A percentile compares a stretch with the other conserved stretches of the same genome.
Evolutionary conservation across 1,140 invertebrate genomes (phyloP).

Genomic region (Ostrea edulis): DNA sequence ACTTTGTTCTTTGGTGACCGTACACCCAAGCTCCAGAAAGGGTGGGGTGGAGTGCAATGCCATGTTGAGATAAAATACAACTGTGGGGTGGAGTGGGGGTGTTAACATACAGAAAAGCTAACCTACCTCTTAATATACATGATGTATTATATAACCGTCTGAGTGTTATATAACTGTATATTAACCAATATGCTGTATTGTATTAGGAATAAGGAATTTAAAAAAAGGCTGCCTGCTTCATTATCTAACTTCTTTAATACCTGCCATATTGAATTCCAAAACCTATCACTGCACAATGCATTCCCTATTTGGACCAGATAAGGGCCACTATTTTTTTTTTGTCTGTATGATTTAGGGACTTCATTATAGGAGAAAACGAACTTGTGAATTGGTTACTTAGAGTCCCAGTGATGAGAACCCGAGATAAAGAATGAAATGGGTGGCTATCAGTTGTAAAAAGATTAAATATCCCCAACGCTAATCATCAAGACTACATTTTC

Average conservation of each 20-base stretch:
- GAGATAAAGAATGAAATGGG: neutral
- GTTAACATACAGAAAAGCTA: too few species aligned
- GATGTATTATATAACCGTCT: too few species aligned
- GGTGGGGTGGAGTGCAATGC: too few species aligned
- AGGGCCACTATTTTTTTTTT: neutral
- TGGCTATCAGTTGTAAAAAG: neutral
- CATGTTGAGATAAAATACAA: too few species aligned
- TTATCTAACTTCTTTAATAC: neutral
- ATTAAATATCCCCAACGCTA: neutral
- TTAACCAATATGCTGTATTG: too few species aligned
- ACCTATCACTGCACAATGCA: neutral
- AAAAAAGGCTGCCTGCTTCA: too few species aligned
- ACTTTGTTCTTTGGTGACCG: too few species aligned
- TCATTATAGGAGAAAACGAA: neutral
- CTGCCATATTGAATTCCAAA: slow-evolving; percentile 10
- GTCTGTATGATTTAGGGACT: neutral
- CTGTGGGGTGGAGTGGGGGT: too few species aligned
- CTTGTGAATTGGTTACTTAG: neutral
- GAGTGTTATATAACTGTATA: too few species aligned
- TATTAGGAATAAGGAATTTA: too few species aligned
- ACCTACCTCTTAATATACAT: too few species aligned
- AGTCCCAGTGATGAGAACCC: neutral
- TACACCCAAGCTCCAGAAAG: too few species aligned
- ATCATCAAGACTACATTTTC: neutral
- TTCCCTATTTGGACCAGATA: neutral